Evolutionary conservation across 2,888 invertebrate species (phyloP).

Genomic region (Chrysomela aeneicollis): DNA sequence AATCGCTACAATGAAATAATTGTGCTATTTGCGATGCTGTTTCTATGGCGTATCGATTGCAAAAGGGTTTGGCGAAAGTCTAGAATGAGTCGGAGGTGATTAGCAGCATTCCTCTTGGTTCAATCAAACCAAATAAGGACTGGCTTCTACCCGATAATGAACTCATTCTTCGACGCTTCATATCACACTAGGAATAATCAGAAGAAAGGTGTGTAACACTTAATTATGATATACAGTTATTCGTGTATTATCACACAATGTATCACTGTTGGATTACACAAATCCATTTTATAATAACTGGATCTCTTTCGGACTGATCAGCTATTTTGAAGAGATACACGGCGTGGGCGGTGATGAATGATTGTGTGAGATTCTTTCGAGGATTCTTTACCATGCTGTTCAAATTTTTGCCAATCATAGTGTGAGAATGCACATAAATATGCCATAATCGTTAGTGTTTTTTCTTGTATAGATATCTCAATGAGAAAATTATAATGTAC

Average conservation of each 20-base stretch:
- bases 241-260: conserved; percentile 28
- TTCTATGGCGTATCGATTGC: too few relatives aligned
- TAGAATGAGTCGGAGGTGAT: neutral
- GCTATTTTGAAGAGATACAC: conserved; percentile 6
- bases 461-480: neutral
- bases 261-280: conserved; percentile 35
- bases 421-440: neutral
- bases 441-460: neutral
- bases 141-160: neutral
- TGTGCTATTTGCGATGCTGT: too few relatives aligned
- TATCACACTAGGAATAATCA: neutral
- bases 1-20: too few relatives aligned
- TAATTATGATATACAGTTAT: conserved; percentile 31
- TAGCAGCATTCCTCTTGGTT: neutral
- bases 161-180: neutral
- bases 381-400: neutral
- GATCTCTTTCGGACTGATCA: conserved; percentile 25
- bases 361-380: neutral
- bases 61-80: neutral
- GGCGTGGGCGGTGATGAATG: neutral
- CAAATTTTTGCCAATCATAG: neutral
- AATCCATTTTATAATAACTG: conserved; percentile 34
- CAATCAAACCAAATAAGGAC: neutral
- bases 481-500: neutral
- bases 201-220: conserved; percentile 19